A percentile compares a stretch with the other conserved stretches of the same genome.
These are phyloP conservation scores for Slavum lentiscoides DNA, from an alignment of 2,888 invertebrate species.

Conservation along the genomic window DNA sequence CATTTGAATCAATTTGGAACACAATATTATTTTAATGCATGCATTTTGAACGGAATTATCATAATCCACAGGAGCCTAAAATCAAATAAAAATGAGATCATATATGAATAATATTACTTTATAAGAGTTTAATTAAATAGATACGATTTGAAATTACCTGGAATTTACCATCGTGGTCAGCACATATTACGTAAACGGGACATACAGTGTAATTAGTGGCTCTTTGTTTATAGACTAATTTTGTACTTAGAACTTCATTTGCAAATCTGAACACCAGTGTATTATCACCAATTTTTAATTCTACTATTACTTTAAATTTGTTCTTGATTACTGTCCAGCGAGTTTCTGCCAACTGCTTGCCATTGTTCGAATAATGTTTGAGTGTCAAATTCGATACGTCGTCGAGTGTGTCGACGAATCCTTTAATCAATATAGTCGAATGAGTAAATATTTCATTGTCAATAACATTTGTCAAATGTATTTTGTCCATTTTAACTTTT, in stretches of 20 bases:
- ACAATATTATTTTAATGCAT: conserved; percentile 74
- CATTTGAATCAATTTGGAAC: conserved; percentile 80
- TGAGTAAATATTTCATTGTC: conserved; percentile 67
- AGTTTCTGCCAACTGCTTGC: conserved; percentile 21
- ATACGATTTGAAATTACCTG: conserved; percentile 60
- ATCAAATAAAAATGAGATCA: not conserved
- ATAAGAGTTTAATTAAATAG: not conserved
- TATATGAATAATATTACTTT: not conserved
- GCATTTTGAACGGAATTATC: conserved; percentile 74
- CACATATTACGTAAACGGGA: conserved; percentile 82
- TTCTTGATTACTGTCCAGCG: conserved; percentile 59
- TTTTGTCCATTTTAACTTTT: conserved; percentile 37
- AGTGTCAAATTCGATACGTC: conserved; percentile 61
- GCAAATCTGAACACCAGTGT: conserved; percentile 62
- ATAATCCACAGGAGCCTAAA: conserved; percentile 64
- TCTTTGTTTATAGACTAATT: conserved; percentile 66
- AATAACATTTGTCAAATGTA: conserved; percentile 65
- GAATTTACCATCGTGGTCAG: conserved; percentile 77
- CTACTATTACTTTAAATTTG: conserved; percentile 59
- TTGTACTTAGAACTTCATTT: conserved; percentile 68
- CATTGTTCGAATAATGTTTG: conserved; percentile 59
- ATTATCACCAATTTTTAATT: conserved; percentile 61
- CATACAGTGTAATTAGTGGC: conserved; percentile 69
- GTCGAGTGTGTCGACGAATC: conserved; percentile 62
- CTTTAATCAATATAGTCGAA: conserved; percentile 68